These are phyloP conservation scores for Girardinichthys multiradiatus DNA, from an alignment of 2,113 vertebrate genomes.

Conservation along the genomic window DNA sequence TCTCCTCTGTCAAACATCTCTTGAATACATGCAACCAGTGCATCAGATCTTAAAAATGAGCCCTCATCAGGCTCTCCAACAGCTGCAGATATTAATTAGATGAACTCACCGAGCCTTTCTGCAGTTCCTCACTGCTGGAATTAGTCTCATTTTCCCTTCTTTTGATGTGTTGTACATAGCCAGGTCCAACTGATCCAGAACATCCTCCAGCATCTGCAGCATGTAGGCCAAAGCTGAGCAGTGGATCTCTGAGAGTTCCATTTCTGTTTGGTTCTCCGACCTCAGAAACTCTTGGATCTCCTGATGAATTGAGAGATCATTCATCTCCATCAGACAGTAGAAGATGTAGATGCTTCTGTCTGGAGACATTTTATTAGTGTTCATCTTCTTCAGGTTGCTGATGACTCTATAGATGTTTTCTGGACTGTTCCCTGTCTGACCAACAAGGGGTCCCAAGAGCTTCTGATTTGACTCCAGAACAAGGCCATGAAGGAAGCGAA, in stretches of 20 bases:
- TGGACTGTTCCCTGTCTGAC: neutral
- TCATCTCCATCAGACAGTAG: neutral
- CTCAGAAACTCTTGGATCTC: conserved; percentile 24
- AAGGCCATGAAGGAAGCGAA: neutral
- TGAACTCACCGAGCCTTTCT: too few relatives aligned
- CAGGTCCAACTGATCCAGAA: conserved; percentile 15
- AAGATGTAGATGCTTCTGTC: neutral
- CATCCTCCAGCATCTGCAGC: conserved; percentile 11
- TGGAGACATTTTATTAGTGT: neutral
- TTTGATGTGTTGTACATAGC: neutral
- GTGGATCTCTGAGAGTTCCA: neutral
- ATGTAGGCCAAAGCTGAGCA: conserved; percentile 21
- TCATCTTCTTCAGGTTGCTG: neutral
- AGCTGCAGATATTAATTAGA: too few relatives aligned
- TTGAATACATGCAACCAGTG: neutral
- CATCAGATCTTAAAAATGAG: too few relatives aligned
- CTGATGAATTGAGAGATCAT: neutral
- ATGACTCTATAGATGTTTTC: neutral
- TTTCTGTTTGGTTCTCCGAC: conserved; percentile 5
- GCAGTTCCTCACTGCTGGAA: neutral
- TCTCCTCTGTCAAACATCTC: too few relatives aligned
- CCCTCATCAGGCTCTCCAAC: too few relatives aligned
- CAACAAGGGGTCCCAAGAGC: neutral
- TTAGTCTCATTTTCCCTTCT: neutral
- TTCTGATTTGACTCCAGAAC: neutral